Conservation (phyloP, 2,888 invertebrate species). For the Calephelis perditalis region DNA sequence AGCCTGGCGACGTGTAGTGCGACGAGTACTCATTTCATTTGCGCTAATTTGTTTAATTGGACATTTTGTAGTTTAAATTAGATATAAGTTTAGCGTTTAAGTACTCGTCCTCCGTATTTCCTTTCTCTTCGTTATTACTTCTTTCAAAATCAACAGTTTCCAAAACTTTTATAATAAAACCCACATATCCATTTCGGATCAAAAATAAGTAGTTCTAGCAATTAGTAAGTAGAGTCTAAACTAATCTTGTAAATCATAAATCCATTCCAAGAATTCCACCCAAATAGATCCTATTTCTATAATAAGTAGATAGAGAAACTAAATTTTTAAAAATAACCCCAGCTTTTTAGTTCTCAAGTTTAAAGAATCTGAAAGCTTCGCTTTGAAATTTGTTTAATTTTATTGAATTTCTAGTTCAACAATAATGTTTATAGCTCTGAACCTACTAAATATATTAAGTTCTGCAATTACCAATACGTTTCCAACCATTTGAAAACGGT, state of each 20-base stretch:
- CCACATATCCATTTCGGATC: conserved; percentile 12
- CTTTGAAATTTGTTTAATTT: no score
- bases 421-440: no score
- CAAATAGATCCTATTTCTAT: background rate
- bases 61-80: conserved; percentile 56
- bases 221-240: background rate
- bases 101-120: conserved; percentile 51
- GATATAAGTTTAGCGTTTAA: conserved; percentile 39
- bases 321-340: no score
- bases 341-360: no score
- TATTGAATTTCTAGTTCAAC: no score
- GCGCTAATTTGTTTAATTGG: conserved; percentile 57
- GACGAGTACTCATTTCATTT: conserved; percentile 72
- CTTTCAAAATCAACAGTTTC: background rate
- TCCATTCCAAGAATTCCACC: conserved; percentile 8
- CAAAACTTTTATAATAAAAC: background rate
- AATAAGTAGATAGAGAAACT: background rate
- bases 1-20: conserved; percentile 48
- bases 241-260: conserved; percentile 2
- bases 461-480: no score
- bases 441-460: no score
- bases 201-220: conserved; percentile 1
- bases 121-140: conserved; percentile 11
- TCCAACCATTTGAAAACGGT: no score
- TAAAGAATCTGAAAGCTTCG: no score